A percentile compares a stretch with the other conserved stretches of the same genome.
Evolutionary conservation across 2,888 invertebrate species (phyloP).

Genomic region (Hirtodrosophila trivittata): DNA sequence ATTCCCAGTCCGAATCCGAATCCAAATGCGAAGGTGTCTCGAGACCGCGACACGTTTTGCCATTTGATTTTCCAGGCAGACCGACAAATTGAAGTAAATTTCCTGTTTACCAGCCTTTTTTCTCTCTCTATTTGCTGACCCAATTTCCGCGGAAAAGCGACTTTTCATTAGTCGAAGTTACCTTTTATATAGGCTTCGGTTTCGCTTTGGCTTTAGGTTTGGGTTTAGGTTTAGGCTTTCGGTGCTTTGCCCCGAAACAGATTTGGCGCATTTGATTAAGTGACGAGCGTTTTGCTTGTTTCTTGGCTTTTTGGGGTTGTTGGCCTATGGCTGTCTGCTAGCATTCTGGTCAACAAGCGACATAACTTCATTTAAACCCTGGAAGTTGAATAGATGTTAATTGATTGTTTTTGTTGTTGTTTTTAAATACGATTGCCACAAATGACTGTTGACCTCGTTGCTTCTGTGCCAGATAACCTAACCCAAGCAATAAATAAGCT

Average conservation of each 20-base stretch:
- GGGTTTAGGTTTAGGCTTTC: conserved; percentile 7
- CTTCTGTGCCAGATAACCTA: conserved; percentile 16
- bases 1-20: conserved; percentile 7
- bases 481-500: conserved; percentile 4
- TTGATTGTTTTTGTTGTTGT: conserved; percentile 54
- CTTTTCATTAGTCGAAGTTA: conserved; percentile 68
- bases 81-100: conserved; percentile 71
- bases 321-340: conserved; percentile 14
- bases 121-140: conserved; percentile 60
- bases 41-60: conserved; percentile 69
- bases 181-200: conserved; percentile 42
- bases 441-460: conserved; percentile 29
- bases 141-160: conserved; percentile 72
- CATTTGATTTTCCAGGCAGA: conserved; percentile 66
- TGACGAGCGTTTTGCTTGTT: conserved; percentile 27
- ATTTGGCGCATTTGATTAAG: conserved; percentile 56
- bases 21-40: conserved; percentile 23
- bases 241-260: conserved; percentile 22
- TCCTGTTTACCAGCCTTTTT: conserved; percentile 58
- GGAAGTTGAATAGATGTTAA: conserved; percentile 42
- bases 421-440: conserved; percentile 34
- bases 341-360: conserved; percentile 30
- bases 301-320: conserved; percentile 40
- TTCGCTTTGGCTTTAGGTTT: conserved; percentile 23
- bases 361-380: conserved; percentile 52